Base-by-base conservation (phyloP, 2,797 vertebrate species). In the Crenichthys baileyi region DNA sequence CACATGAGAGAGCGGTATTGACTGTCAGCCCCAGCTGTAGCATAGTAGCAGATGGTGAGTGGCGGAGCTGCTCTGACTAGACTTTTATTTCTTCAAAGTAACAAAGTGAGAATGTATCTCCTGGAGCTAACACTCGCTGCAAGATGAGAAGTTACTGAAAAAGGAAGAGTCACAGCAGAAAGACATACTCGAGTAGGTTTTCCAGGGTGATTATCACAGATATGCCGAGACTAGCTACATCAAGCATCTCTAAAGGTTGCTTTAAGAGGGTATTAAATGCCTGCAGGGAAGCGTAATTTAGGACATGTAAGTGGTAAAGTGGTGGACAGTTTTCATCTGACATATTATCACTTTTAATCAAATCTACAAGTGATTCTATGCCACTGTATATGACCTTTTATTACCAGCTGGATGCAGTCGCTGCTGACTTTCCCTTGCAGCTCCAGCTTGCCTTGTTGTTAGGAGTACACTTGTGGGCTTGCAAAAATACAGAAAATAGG, bases 391-490 rank as follows among this genome's bases (percentile, higher is more conserved):
- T 70, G n/a, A 87, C 61, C 74, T 79, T 82, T 58, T 67, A 79
- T 83, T 77, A 80, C 70, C 82, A 78, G 73, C 67, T 77, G 80
- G 82, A 86, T 77, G 68, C 44, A 2, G 60, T 71, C 84, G 86
- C 82, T 87, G 79, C 36, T 89, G 88, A 87, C 88, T 87, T 83
- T 55, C 29, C 74, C 73, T 77, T 78, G 63, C 75, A 89, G 83
- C 79, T 72, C 51, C 46, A 41, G 51, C 46, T 75, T 61, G 44
- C 48, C 80, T 24, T 70, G 81, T 48, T 41, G 75, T 76, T 22
- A 1, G 68, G 22, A 24, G 72, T 48, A 71, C 39, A 73, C 55
- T 5, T 13, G 71, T 46, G 51, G 63, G 75, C 80, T 81, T 79
- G 72, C 50, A 44, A 56, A 74, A 79, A 82, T 58, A 73, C 75